These are phyloP conservation scores for Schizothorax lantsangensis DNA, from an alignment of 2,797 vertebrate species.

Conservation along the genomic window DNA sequence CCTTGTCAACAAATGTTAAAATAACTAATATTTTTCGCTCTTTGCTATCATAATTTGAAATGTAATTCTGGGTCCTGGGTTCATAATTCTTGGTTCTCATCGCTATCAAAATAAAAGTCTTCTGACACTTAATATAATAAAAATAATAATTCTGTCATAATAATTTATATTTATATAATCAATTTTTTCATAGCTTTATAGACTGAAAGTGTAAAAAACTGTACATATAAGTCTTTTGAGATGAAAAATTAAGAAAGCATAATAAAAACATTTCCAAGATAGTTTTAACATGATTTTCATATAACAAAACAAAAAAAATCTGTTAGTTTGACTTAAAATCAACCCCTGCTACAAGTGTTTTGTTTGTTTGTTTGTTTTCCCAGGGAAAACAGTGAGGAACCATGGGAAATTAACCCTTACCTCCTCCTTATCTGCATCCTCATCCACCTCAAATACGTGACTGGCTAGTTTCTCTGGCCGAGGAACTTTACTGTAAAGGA, in stretches of 20 bases:
- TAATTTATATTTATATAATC: too few relatives aligned
- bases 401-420: conserved; percentile 68
- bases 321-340: neutral
- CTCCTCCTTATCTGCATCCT: conserved; percentile 98
- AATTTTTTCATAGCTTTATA: too few relatives aligned
- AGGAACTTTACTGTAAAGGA: conserved; percentile 82
- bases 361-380: neutral
- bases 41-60: neutral
- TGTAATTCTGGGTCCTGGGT: too few relatives aligned
- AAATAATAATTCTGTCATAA: too few relatives aligned
- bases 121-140: too few relatives aligned
- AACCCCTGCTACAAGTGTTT: neutral
- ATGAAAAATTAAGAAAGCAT: neutral
- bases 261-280: neutral
- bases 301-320: neutral
- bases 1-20: neutral
- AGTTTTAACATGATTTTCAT: neutral
- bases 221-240: neutral
- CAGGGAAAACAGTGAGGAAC: neutral
- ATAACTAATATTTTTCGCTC: neutral
- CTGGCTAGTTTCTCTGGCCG: conserved; percentile 91
- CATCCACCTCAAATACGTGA: conserved; percentile 97
- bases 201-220: neutral
- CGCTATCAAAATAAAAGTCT: too few relatives aligned
- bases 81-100: neutral